Evolutionary conservation across 1,140 invertebrate species (phyloP).

Genomic region (Dreissena polymorpha): DNA sequence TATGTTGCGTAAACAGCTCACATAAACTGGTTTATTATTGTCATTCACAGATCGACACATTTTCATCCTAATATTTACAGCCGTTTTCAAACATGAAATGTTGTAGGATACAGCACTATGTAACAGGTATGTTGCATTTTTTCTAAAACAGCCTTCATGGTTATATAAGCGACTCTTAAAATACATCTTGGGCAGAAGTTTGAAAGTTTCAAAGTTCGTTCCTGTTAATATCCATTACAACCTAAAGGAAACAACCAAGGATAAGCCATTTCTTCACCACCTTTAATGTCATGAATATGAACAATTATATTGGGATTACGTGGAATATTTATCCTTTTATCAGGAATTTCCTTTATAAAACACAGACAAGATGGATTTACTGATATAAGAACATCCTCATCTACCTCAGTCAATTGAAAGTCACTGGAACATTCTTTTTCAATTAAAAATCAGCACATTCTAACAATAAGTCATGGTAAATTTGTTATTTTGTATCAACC

Average conservation of each 20-base stretch:
- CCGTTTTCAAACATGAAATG: constrained; percentile 8
- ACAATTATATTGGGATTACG: no score
- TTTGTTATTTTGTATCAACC: constrained; percentile 55
- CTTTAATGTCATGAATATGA: constrained; percentile 14
- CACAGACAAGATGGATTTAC: constrained; percentile 27
- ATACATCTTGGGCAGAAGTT: constrained; percentile 37
- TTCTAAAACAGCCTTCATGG: constrained; percentile 14
- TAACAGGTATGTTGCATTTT: constrained; percentile 42
- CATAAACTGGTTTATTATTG: not conserved
- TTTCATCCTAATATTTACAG: constrained; percentile 37
- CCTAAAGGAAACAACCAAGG: constrained; percentile 35
- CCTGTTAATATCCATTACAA: constrained; percentile 14
- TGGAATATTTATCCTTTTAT: constrained; percentile 11
- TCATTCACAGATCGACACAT: constrained; percentile 20
- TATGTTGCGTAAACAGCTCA: not conserved
- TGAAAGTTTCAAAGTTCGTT: not conserved
- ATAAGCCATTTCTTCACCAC: constrained; percentile 46
- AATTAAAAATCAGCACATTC: not conserved
- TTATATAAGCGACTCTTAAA: constrained; percentile 42
- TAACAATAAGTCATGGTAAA: constrained; percentile 35
- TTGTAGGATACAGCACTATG: constrained; percentile 31
- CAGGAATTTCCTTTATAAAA: constrained; percentile 11
- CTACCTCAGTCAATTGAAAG: constrained; percentile 5
- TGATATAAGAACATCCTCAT: constrained; percentile 40
- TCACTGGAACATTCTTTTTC: not conserved